Evolutionary conservation across 2,113 vertebrate species (phyloP).

Genomic region (Chitala chitala): DNA sequence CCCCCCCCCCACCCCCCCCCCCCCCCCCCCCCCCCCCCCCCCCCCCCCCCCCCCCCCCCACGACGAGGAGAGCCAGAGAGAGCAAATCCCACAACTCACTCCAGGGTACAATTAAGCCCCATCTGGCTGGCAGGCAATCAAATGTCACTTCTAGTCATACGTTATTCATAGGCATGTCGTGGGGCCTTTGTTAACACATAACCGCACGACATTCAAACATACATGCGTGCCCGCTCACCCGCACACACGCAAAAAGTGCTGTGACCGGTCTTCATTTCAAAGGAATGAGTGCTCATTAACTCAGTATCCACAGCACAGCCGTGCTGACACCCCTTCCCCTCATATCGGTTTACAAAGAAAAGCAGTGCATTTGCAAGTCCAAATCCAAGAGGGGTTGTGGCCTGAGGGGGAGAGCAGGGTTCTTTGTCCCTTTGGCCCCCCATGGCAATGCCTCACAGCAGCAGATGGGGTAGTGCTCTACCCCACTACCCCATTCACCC

Average conservation of each 20-base stretch:
- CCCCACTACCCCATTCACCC: not conserved
- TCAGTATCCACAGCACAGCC: not conserved
- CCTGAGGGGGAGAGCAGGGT: not conserved
- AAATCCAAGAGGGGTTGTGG: too few relatives aligned
- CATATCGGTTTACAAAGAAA: constrained; percentile 6
- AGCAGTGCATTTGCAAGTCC: not conserved
- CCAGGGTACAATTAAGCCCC: not conserved
- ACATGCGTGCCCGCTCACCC: not conserved
- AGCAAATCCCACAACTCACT: too few relatives aligned
- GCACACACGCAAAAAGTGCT: not conserved
- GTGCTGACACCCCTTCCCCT: not conserved
- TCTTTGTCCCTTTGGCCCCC: not conserved
- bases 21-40: not conserved
- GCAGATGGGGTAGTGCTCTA: not conserved
- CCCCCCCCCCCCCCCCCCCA: too few relatives aligned
- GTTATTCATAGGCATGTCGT: not conserved
- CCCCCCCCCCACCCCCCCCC: too few relatives aligned
- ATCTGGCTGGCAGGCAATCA: not conserved
- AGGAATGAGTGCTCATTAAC: constrained; percentile 5
- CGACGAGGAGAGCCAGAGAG: not conserved
- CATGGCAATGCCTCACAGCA: not conserved
- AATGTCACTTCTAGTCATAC: not conserved
- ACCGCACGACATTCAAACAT: not conserved
- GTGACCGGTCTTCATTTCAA: not conserved
- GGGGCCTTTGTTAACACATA: not conserved